A percentile compares a stretch with the other conserved stretches of the same genome.
These are phyloP conservation scores for Premnoplex brunnescens DNA, from an alignment of 2,797 vertebrate genomes.

Conservation along the genomic window DNA sequence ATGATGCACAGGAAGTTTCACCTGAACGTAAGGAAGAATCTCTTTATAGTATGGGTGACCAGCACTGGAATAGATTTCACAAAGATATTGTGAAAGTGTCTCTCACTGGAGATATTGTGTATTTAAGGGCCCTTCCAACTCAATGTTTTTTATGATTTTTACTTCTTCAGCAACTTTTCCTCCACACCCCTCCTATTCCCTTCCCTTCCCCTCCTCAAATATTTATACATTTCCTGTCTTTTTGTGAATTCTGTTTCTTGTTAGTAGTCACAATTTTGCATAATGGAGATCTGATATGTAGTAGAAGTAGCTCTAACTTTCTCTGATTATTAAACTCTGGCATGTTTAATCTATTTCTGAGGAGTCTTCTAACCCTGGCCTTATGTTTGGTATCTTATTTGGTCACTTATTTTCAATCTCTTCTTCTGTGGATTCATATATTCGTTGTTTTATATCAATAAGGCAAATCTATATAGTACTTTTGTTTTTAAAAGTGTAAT, in stretches of 20 bases:
- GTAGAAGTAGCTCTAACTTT: no score
- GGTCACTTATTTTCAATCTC: background rate
- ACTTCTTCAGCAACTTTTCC: background rate
- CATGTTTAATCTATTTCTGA: background rate
- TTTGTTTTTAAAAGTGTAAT: background rate
- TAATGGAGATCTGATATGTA: background rate
- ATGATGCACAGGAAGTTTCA: background rate
- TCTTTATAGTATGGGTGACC: background rate
- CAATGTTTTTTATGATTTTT: background rate
- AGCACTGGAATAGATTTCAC: background rate
- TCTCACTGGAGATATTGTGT: background rate
- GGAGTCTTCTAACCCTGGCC: background rate
- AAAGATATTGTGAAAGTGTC: no score
- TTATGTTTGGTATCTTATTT: background rate
- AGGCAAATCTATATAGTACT: background rate
- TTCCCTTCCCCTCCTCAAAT: background rate
- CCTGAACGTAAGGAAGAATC: background rate
- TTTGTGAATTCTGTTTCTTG: background rate
- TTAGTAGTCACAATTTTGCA: background rate
- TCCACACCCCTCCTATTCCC: background rate
- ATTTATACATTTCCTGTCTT: background rate
- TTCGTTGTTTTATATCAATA: background rate
- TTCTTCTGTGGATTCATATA: background rate
- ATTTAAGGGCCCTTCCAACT: background rate
- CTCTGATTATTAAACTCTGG: background rate